Evolutionary conservation across 2,888 invertebrate species (phyloP).

Genomic region (Xylota segnis): DNA sequence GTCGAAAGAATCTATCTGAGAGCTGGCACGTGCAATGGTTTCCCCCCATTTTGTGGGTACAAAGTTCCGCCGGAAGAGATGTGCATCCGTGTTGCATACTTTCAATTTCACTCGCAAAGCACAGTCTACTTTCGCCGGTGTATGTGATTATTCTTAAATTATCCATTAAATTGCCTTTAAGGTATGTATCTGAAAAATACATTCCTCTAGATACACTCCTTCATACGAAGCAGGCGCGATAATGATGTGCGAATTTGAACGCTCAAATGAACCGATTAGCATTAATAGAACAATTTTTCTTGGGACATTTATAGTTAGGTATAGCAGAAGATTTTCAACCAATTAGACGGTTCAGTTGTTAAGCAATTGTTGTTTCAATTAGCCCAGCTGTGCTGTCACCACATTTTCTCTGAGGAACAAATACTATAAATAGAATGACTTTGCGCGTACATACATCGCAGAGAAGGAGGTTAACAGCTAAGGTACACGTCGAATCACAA

Average conservation of each 20-base stretch:
- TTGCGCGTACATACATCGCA: background rate
- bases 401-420: background rate
- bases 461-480: background rate
- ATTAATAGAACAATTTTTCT: background rate
- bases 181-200: no score
- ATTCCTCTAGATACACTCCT: no score
- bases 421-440: background rate
- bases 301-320: background rate
- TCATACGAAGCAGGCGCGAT: background rate
- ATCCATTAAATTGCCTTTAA: conserved; percentile 11
- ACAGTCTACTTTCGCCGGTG: conserved; percentile 7
- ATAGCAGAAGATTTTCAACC: background rate
- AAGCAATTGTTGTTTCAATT: background rate
- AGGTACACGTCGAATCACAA: background rate
- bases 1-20: background rate
- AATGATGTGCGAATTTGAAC: conserved; percentile 1
- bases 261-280: background rate
- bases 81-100: conserved; percentile 6
- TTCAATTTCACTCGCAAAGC: conserved; percentile 31
- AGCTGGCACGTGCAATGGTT: background rate
- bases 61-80: conserved; percentile 10
- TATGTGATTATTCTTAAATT: background rate
- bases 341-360: conserved; percentile 12
- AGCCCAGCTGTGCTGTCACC: background rate
- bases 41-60: background rate